Percentiles rank a stretch among this genome's conserved stretches.
Conservation (phyloP, 1,140 invertebrate species). For the Lordiphosa stackelbergi region DNA sequence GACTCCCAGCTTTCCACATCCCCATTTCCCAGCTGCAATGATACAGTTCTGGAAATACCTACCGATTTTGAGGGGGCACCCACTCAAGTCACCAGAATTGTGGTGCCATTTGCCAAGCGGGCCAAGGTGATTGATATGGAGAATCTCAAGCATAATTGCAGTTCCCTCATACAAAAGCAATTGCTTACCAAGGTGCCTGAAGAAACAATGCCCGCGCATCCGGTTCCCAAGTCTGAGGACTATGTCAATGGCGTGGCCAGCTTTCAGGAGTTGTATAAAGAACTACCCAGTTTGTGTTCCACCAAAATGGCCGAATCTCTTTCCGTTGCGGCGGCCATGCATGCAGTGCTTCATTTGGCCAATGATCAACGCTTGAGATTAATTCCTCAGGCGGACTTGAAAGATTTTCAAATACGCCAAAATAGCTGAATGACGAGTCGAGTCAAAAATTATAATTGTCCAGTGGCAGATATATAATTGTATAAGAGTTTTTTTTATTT, state of each 20-base stretch:
- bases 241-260: conserved; percentile 57
- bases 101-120: conserved; percentile 83
- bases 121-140: conserved; percentile 88
- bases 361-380: conserved; percentile 82
- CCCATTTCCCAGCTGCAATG: conserved; percentile 31
- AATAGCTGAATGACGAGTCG: not conserved
- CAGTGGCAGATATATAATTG: too few relatives aligned
- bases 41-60: conserved; percentile 69
- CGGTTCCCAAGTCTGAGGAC: conserved; percentile 35
- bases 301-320: conserved; percentile 81
- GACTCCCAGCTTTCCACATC: not conserved
- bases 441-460: too few relatives aligned
- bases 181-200: conserved; percentile 28
- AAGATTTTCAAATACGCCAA: conserved; percentile 70
- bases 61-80: conserved; percentile 72
- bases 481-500: too few relatives aligned
- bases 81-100: conserved; percentile 80
- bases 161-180: conserved; percentile 78
- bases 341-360: conserved; percentile 85
- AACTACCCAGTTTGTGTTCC: conserved; percentile 80
- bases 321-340: conserved; percentile 85
- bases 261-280: conserved; percentile 79
- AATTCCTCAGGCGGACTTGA: conserved; percentile 56
- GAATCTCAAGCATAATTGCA: conserved; percentile 82
- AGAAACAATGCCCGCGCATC: conserved; percentile 43